Base-by-base conservation (phyloP, 2,888 invertebrate genomes). In the Helleia helle region DNA sequence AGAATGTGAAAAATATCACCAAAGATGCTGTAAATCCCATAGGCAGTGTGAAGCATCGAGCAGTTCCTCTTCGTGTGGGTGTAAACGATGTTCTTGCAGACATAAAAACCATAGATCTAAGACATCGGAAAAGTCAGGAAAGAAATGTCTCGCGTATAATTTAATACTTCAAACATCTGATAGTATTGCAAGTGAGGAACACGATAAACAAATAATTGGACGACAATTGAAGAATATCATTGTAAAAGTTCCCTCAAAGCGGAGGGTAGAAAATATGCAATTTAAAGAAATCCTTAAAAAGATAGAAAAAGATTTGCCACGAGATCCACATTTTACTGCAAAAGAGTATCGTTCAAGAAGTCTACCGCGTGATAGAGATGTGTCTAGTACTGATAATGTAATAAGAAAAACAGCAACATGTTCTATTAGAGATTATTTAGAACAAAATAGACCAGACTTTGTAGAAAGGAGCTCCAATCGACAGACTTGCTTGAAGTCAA, bases 401-500 rank as follows among this genome's bases (percentile, higher is more conserved):
- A 38, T 57, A 3, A 69, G 54, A 38, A 71, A 54, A 41, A 50
- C 65, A 8, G 67, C 69, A 29, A 63, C 65, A 13, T 65, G 77
- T 4, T 77, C 87, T 4, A 84, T 91, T 15, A 79, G 92, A 86
- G 92, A 93, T 43, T 90, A 91, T 61, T 86, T 94, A 55, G 84
- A 87, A 50, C 84, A 68, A 47, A 91, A 92, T 52, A 87, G 90
- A 22, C 94, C 94, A 0, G 87, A 89, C 45, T 94, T 93, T 65
- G 81, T 92, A 2, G 65, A 72, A 41, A 76, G 66, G 30, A 59
- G 66, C 38, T 56, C 67, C 1, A 58, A 65, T 14, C 62, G 84
- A 5, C 83, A 80, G 47, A 63, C 67, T 36, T 76, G 74, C 40
- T 57, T 84, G 51, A 74, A 71, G 48, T 58, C 65, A 30, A 66